Conservation (phyloP, 2,113 vertebrate species). For the Uria aalge region DNA sequence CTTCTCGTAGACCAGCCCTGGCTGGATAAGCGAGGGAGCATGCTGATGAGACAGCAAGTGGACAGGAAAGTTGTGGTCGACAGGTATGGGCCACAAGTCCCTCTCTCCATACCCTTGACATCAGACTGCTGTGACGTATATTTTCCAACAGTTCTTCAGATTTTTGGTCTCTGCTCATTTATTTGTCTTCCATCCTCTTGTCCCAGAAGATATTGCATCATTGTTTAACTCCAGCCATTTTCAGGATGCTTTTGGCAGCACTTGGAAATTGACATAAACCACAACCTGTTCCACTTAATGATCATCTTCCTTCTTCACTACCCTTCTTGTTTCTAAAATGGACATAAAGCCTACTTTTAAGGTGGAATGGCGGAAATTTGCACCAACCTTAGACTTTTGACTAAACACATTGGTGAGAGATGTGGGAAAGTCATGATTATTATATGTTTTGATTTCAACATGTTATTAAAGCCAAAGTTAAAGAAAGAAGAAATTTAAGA, state of each 20-base stretch:
- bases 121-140: not conserved
- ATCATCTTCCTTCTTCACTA: not conserved
- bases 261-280: not conserved
- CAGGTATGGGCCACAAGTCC: accelerated
- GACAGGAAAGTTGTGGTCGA: not conserved
- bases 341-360: not conserved
- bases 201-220: not conserved
- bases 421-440: not conserved
- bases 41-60: not conserved
- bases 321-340: not conserved
- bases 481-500: not conserved
- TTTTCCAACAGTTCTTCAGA: not conserved
- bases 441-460: not conserved
- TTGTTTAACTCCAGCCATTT: not conserved
- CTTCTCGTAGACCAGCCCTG: not conserved
- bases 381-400: not conserved
- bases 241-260: not conserved
- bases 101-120: not conserved
- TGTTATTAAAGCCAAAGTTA: not conserved
- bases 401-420: not conserved
- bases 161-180: not conserved
- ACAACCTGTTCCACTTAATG: not conserved
- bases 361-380: not conserved
- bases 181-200: not conserved
- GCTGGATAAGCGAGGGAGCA: not conserved